Evolutionary conservation across 2,113 vertebrate genomes (phyloP), one percentile per base, ranked within the genome.

Genomic region (Perca fluviatilis): DNA sequence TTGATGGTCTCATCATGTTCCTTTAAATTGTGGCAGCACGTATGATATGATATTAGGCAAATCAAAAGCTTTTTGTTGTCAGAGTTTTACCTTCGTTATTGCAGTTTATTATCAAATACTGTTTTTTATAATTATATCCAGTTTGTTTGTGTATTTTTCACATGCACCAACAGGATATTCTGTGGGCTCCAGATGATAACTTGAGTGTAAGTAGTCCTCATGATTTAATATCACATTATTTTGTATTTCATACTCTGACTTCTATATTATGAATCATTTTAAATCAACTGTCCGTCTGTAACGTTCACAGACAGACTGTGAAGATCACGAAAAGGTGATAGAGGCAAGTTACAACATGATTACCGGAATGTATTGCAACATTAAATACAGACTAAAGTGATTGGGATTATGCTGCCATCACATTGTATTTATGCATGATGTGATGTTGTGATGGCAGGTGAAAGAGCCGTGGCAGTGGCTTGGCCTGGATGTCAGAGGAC

Each of bases 401-500:
- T 5, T 36, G 19, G 7, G n/a, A 51, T 18, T 21, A 1, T 63
- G 2, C 3, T 10, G 1, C 9, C 0, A 1, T 51, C 5, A 18
- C 53, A 5, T 27, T 14, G 6, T 11, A 5, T 61, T 5, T 23
- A 19, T 51, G 16, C 56, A 6, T 30, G 25, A 50, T 50, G 19
- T 49, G 3, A 8, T 53, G 21, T 51, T 62, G 7, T 50, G 62
- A 0, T 5, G 50, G n/a, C 80, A 95, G 94, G 91, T 94, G 76
- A 91, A 69, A 0, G 92, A 89, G 66, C 61, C 93, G 18, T 94
- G 94, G 94, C 84, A 94, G 78, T 95, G 94, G 94, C 89, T 95
- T 0, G 91, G 88, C 13, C 80, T 95, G 86, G 94, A 95, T 21
- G 74, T 95, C 46, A 85, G 93, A 8, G 94, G 94, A 5, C 92